Evolutionary conservation across 2,888 invertebrate genomes (phyloP).

Genomic region (Caenorhabditis afra): DNA sequence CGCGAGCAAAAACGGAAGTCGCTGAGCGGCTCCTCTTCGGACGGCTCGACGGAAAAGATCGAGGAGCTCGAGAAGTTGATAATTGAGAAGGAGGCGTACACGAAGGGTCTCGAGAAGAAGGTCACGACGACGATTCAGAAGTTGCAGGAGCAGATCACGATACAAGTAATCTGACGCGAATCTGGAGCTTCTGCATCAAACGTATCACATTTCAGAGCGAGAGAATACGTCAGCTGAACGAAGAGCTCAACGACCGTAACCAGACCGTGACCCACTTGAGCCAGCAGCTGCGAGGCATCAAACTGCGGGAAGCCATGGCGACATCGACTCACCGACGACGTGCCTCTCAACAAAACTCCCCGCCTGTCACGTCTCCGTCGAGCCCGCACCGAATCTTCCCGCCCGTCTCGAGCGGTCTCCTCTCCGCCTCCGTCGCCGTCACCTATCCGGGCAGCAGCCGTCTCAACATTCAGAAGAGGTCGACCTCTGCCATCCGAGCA

Average conservation of each 20-base stretch:
- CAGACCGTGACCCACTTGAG: slow-evolving; percentile 74
- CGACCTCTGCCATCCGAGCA: slow-evolving; percentile 46
- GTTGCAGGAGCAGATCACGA: slow-evolving; percentile 63
- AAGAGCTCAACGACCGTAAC: slow-evolving; percentile 73
- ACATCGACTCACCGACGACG: slow-evolving; percentile 71
- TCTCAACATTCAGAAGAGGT: slow-evolving; percentile 43
- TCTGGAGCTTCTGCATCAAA: no score
- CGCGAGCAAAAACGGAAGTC: slow-evolving; percentile 64
- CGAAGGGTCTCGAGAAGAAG: slow-evolving; percentile 62
- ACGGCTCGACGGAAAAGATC: slow-evolving; percentile 53
- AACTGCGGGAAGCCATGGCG: slow-evolving; percentile 75
- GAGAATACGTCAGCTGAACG: slow-evolving; percentile 72
- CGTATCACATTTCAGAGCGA: slow-evolving; percentile 61
- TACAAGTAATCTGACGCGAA: slow-evolving; percentile 60
- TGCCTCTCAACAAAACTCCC: slow-evolving; percentile 61
- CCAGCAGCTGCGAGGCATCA: slow-evolving; percentile 70
- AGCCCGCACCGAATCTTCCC: slow-evolving; percentile 63
- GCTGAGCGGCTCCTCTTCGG: slow-evolving; percentile 28
- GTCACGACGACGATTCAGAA: slow-evolving; percentile 71
- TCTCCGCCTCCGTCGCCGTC: slow-evolving; percentile 67
- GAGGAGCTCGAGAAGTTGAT: slow-evolving; percentile 58
- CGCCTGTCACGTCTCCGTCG: slow-evolving; percentile 58
- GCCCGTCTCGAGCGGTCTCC: slow-evolving; percentile 58
- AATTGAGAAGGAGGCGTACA: slow-evolving; percentile 58
- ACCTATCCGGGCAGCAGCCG: slow-evolving; percentile 63